These are phyloP conservation scores for Dendrophyllia cribrosa DNA, from an alignment of 64 coral and sea anemone genomes.

Conservation along the genomic window DNA sequence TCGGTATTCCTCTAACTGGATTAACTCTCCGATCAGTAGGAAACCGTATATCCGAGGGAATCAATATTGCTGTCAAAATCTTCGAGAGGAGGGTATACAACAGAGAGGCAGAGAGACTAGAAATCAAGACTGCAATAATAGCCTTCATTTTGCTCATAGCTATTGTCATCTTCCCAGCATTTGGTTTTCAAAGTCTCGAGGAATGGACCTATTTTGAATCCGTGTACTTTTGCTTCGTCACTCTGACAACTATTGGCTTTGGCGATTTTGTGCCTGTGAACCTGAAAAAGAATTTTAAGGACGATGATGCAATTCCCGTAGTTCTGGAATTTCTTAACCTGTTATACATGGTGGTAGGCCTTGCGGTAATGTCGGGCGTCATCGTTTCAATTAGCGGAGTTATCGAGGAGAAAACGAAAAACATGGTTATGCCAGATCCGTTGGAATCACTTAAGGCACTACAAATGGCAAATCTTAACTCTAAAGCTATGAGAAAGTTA, in stretches of 20 bases:
- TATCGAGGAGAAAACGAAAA: conserved; percentile 97
- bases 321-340: conserved; percentile 91
- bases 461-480: conserved; percentile 91
- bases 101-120: conserved; percentile 89
- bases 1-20: conserved; percentile 94
- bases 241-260: conserved; percentile 93
- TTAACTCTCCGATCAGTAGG: conserved; percentile 93
- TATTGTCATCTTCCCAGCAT: conserved; percentile 84
- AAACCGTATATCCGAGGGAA: conserved; percentile 92
- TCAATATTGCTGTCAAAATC: conserved; percentile 61
- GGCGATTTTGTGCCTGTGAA: conserved; percentile 89
- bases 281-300: neutral
- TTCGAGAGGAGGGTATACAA: conserved; percentile 93
- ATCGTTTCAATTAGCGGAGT: conserved; percentile 97
- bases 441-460: conserved; percentile 88
- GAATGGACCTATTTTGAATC: conserved; percentile 83
- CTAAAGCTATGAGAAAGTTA: conserved; percentile 87
- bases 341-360: conserved; percentile 95
- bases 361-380: conserved; percentile 98
- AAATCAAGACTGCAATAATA: conserved; percentile 94
- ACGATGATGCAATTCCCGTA: conserved; percentile 6
- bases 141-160: conserved; percentile 79
- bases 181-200: conserved; percentile 79
- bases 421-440: conserved; percentile 87
- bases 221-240: conserved; percentile 97